These are phyloP conservation scores for Myiozetetes cayanensis DNA, from an alignment of 2,113 vertebrate species.

Conservation along the genomic window DNA sequence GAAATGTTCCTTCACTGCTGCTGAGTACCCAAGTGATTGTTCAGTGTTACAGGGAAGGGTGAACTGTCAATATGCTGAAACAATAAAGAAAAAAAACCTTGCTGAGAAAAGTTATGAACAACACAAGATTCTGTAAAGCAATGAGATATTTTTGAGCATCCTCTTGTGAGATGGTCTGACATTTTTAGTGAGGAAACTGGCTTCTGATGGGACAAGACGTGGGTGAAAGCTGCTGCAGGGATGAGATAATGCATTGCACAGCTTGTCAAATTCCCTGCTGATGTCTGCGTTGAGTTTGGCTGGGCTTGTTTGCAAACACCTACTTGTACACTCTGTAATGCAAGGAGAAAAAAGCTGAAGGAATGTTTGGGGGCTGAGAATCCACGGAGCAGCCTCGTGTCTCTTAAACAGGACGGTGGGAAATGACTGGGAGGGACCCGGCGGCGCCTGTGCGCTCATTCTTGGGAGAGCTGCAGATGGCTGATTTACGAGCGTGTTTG, in stretches of 20 bases:
- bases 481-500: conserved; percentile 4
- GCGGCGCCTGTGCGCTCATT: neutral
- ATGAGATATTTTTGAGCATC: neutral
- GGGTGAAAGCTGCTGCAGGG: conserved; percentile 7
- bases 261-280: neutral
- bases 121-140: neutral
- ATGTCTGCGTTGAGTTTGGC: neutral
- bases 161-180: neutral
- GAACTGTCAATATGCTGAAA: neutral
- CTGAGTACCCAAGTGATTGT: neutral
- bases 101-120: neutral
- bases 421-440: neutral
- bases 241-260: neutral
- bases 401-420: neutral
- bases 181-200: neutral
- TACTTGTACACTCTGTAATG: neutral
- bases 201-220: neutral
- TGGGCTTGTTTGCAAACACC: conserved; percentile 53
- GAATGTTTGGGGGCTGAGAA: conserved; percentile 11
- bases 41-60: neutral
- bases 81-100: neutral
- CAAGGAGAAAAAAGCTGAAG: neutral
- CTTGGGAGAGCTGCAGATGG: conserved; percentile 30
- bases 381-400: neutral
- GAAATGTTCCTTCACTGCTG: neutral